Conservation (phyloP, 2,113 vertebrate species). For the Aegithalos caudatus region DNA sequence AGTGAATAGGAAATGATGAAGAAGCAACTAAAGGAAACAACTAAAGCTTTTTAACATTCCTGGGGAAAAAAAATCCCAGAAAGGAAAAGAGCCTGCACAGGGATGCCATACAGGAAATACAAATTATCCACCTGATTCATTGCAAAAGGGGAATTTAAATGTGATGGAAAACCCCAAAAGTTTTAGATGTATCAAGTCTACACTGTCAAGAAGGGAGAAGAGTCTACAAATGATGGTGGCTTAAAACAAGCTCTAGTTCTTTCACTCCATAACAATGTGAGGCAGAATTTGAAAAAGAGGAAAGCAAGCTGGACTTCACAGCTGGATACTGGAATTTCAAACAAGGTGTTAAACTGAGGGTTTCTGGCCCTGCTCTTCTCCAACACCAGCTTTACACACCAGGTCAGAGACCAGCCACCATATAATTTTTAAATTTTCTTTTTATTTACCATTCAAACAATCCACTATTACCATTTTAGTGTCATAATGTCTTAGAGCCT, state of each 20-base stretch:
- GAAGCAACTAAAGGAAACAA: not conserved
- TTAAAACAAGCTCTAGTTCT: not conserved
- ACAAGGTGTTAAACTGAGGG: fast-evolving
- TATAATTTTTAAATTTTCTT: fast-evolving
- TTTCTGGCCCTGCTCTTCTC: not conserved
- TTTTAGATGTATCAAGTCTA: not conserved
- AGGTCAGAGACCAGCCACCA: not conserved
- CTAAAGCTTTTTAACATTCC: not conserved
- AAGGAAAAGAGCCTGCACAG: not conserved
- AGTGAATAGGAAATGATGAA: not conserved
- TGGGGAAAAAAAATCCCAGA: not conserved
- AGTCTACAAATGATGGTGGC: not conserved
- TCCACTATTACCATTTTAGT: not conserved
- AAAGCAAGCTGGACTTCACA: not conserved
- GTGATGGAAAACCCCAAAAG: not conserved
- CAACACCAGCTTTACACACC: not conserved
- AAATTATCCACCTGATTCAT: not conserved
- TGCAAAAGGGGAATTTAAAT: not conserved
- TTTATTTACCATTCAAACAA: not conserved
- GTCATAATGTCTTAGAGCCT: not conserved
- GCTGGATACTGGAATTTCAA: not conserved
- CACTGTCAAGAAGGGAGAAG: not conserved
- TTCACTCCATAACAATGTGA: not conserved
- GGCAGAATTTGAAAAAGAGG: not conserved
- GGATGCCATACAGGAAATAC: not conserved